Conservation (phyloP, 2,797 vertebrate genomes). For the Margarornis squamiger region DNA sequence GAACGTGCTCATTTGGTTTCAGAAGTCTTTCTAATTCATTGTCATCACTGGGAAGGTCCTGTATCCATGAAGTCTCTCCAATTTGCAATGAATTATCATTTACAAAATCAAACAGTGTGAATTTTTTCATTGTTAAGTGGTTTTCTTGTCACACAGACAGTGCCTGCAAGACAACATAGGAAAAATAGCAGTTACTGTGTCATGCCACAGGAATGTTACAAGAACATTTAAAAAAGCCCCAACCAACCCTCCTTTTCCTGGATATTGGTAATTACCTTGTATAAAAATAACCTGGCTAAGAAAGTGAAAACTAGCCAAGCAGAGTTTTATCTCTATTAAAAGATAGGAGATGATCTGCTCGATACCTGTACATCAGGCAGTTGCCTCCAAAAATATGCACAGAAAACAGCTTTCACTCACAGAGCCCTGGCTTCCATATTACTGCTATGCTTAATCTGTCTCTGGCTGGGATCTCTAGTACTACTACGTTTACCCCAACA, state of each 20-base stretch:
- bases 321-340: background rate
- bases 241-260: background rate
- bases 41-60: slow-evolving; percentile 6
- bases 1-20: slow-evolving; percentile 23
- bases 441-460: background rate
- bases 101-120: slow-evolving; percentile 59
- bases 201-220: background rate
- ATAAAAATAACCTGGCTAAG: background rate
- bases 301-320: background rate
- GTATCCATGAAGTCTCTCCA: slow-evolving; percentile 58
- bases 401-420: background rate
- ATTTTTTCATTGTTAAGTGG: slow-evolving; percentile 37
- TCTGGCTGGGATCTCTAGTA: background rate
- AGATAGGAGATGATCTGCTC: background rate
- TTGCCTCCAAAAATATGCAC: background rate
- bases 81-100: slow-evolving; percentile 62
- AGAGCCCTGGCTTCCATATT: background rate
- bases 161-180: background rate
- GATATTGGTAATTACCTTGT: background rate
- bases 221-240: background rate
- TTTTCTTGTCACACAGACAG: slow-evolving; percentile 9
- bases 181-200: background rate
- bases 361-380: background rate
- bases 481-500: background rate
- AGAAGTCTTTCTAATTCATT: slow-evolving; percentile 33